A percentile compares a stretch with the other conserved stretches of the same genome.
phyloP scores from a whole-genome alignment of 2,113 vertebrate genomes.

The Trichechus manatus region DNA sequence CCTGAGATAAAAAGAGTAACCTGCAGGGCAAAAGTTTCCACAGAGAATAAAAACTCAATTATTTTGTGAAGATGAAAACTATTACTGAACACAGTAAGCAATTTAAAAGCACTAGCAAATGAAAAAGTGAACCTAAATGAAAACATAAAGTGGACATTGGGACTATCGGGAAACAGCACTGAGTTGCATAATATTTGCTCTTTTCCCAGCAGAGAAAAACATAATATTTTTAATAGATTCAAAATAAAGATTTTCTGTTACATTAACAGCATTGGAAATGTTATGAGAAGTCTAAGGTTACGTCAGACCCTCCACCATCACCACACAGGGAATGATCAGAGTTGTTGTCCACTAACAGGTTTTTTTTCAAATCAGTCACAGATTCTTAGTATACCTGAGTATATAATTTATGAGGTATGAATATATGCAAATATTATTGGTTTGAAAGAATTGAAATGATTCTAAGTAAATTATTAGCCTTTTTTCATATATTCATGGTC shows the following conservation, averaged over 20 bases:
- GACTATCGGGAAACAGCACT: not conserved
- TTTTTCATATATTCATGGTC: not conserved
- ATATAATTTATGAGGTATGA: not conserved
- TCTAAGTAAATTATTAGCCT: not conserved
- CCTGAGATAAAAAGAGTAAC: conserved; percentile 58
- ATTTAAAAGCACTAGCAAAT: conserved; percentile 41
- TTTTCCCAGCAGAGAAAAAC: conserved; percentile 33
- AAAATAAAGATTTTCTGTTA: not conserved
- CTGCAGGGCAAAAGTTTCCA: conserved; percentile 53
- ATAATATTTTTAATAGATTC: conserved; percentile 14
- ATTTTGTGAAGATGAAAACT: conserved; percentile 66
- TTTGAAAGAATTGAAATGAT: not conserved
- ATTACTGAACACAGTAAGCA: conserved; percentile 30
- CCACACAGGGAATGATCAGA: not conserved
- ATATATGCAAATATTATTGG: not conserved
- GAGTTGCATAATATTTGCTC: not conserved
- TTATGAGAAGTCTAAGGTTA: not conserved
- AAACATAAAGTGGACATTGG: not conserved
- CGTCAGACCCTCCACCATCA: not conserved
- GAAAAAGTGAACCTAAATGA: conserved; percentile 7
- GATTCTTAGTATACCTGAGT: not conserved
- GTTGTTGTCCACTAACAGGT: not conserved
- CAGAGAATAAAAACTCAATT: conserved; percentile 67
- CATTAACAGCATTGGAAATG: fast-evolving
- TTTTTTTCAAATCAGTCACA: not conserved